These are phyloP conservation scores for Triops longicaudatus DNA, from an alignment of 1,140 invertebrate genomes.

Conservation along the genomic window DNA sequence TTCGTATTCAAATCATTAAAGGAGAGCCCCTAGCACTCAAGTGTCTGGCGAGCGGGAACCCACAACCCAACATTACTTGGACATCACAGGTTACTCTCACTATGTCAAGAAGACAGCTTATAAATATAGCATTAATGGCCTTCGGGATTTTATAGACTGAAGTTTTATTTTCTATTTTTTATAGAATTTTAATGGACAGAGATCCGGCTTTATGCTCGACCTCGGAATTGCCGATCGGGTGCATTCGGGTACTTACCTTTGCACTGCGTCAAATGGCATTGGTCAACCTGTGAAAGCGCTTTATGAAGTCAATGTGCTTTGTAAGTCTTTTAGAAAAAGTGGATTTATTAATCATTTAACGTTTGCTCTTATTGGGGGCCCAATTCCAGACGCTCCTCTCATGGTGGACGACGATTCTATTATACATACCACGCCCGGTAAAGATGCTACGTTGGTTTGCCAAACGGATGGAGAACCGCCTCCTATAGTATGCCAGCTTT, in stretches of 20 bases:
- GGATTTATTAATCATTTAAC: neutral
- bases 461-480: neutral
- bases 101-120: neutral
- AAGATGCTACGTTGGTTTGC: neutral
- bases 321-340: neutral
- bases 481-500: neutral
- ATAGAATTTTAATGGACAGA: neutral
- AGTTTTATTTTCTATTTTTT: neutral
- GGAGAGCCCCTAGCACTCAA: neutral
- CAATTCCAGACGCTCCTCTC: neutral
- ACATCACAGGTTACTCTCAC: neutral
- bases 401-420: neutral
- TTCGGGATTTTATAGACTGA: neutral
- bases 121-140: neutral
- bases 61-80: constrained; percentile 2
- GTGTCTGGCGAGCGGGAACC: neutral
- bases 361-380: neutral
- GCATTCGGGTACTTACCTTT: neutral
- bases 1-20: constrained; percentile 9
- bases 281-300: neutral
- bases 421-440: neutral
- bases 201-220: neutral
- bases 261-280: neutral
- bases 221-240: neutral
- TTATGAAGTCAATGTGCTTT: constrained; percentile 7